Base-by-base conservation (phyloP, 2,888 invertebrate species). In the Drosophila prostipennis region DNA sequence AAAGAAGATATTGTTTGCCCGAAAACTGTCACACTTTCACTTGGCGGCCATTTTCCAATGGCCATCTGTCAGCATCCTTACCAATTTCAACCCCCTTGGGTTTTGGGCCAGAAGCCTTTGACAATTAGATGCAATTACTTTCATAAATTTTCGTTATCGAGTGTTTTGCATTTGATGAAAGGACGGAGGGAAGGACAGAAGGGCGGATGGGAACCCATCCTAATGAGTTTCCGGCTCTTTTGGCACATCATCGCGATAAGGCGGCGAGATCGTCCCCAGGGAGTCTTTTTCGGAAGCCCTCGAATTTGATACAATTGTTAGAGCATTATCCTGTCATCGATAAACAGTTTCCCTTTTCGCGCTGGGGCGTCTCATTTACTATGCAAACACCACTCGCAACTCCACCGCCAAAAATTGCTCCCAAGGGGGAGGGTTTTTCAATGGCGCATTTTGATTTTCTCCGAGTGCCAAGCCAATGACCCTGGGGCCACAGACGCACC, bases 381-480 rank as follows among this genome's bases (percentile, higher is more conserved):
- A 72, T 79, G 64, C 45, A 61, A 79, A 64, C 61, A 64, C 36
- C 43, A 43, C 42, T 19, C 55, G 52, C 11, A 59, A 10, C 60
- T 42, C 29, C 55, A 55, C 69, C 64, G 53, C 39, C 13, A 34
- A 42, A 61, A 48, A 43, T 10, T 32, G 51, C 36, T 52, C 58
- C 46, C 70, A 23, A 34, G 26, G 37, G n/a, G 43, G 52, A 29
- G 48, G 36, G 49, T 49, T 54, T 23, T 5, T 6, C 19, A 11
- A 61, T 46, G 63, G 46, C 64, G 61, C 56, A 54, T 48, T 63
- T 72, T 73, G 54, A 83, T 83, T 80, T 86, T 70, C 51, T 60
- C 64, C 59, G 56, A 51, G 40, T 54, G 59, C 29, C 53, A 43
- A 34, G 56, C 26, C 83, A 83, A 53, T 82, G 82, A 88, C 86